Evolutionary conservation across 1,140 invertebrate species (phyloP), one percentile per base, ranked within the genome.

Genomic region (Anoplolepis gracilipes): DNA sequence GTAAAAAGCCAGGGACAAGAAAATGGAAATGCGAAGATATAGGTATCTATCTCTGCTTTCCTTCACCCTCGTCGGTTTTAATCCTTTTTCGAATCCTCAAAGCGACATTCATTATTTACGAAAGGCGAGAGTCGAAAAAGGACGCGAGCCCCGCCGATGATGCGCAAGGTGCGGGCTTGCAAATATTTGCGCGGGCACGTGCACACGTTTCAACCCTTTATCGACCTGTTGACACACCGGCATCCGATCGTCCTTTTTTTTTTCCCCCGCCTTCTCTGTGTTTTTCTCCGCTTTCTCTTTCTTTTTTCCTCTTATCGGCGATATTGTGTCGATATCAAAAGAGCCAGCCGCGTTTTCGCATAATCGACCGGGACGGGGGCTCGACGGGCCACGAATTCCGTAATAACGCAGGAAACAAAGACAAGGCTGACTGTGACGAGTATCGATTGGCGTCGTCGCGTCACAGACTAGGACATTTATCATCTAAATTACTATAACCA

Each of bases 171-270:
- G 88, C 88, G 87, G 87, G 76, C 72, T 62, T 79, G 85, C 88
- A 89, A 89, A 89, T 89, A 89, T 88, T 89, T 89, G 84, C 86
- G 42, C 59, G 57, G 39, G 53, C 81, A 84, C 79, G 82, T 84
- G 81, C 82, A 55, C 65, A 42, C 86, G 87, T 85, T 89, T 88
- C 86, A 89, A 88, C 87, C 88, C 88, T 89, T 89, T 89, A 88
- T 89, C 88, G 88, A 89, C 88, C 87, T 89, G 87, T 89, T 89
- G 88, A 88, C 88, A 89, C 84, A 87, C 59, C 87, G 88, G 70
- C 88, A 86, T 82, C 87, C 88, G 59, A 78, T 84, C 85, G 85
- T 82, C n/a, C 78, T 72, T 82, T 82, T 72, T 72, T 53, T 55
- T 53, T 53, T n/a, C n/a, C 10, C 67, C 13, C 53, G 22, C 53